phyloP scores from a whole-genome alignment of 2,113 vertebrate genomes.

The Todiramphus chloris region DNA sequence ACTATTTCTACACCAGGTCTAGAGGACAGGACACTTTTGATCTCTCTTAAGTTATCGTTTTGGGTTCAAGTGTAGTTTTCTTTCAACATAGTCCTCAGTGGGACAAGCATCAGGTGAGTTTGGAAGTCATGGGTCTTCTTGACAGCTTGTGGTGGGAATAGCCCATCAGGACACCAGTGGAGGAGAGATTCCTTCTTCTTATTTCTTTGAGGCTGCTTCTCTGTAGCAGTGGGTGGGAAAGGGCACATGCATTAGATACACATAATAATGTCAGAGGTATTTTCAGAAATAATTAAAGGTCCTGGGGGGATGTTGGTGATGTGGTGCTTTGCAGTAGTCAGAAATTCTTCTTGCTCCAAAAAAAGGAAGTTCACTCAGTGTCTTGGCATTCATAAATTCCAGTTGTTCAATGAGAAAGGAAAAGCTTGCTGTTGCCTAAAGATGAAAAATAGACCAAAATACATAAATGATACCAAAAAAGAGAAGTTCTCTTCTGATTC shows the following conservation, averaged over 20 bases:
- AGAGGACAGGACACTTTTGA: not conserved
- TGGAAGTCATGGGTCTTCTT: not conserved
- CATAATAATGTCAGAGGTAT: not conserved
- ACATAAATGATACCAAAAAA: not conserved
- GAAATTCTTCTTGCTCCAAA: not conserved
- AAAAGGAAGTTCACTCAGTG: not conserved
- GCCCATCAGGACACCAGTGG: not conserved
- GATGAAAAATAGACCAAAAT: not conserved
- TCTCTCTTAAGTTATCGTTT: not conserved
- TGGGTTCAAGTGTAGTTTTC: not conserved
- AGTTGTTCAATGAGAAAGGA: not conserved
- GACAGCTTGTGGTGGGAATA: not conserved
- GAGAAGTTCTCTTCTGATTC: not conserved
- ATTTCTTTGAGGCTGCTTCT: not conserved
- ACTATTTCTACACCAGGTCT: not conserved
- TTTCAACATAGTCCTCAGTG: not conserved
- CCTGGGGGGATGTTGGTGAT: not conserved
- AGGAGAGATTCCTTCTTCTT: not conserved
- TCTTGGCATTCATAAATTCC: not conserved
- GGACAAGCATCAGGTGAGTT: not conserved
- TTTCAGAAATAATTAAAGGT: not conserved
- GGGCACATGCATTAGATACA: not conserved
- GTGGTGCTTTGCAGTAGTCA: not conserved
- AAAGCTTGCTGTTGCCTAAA: not conserved
- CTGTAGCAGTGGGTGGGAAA: not conserved